These are phyloP conservation scores for Acrocyrtus sp. DNA, from an alignment of 2,888 invertebrate species.

Conservation along the genomic window DNA sequence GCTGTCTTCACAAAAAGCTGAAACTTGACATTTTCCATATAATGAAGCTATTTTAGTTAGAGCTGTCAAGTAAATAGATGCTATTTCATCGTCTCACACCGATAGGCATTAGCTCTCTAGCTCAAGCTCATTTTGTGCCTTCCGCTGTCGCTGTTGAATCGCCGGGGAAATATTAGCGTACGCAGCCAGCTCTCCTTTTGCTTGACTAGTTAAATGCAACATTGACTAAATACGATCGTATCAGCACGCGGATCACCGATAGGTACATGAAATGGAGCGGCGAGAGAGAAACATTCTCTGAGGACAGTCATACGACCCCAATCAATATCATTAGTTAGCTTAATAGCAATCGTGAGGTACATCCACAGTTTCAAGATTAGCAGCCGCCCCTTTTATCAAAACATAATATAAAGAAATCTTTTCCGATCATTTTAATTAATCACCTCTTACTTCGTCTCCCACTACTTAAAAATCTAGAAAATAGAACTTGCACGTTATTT, in stretches of 20 bases:
- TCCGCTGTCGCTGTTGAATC: constrained; percentile 20
- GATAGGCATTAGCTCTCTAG: constrained; percentile 34
- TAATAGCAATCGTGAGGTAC: constrained; percentile 34
- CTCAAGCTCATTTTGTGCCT: constrained; percentile 39
- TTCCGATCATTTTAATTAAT: not conserved
- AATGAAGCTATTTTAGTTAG: no score
- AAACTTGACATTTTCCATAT: no score
- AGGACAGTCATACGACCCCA: constrained; percentile 44
- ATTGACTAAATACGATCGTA: constrained; percentile 33
- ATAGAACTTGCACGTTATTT: not conserved
- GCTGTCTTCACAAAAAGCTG: no score
- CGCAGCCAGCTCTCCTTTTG: constrained; percentile 16
- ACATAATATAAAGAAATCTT: not conserved
- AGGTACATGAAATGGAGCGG: constrained; percentile 43
- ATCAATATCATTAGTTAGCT: constrained; percentile 45
- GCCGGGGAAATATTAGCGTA: constrained; percentile 18
- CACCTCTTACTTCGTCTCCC: no score
- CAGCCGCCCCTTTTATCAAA: constrained; percentile 27
- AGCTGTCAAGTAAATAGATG: no score
- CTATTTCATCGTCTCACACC: no score
- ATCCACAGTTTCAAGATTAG: constrained; percentile 44
- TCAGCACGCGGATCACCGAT: constrained; percentile 31
- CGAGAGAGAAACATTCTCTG: constrained; percentile 19
- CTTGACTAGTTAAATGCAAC: constrained; percentile 30
- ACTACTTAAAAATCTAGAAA: no score